Conservation (phyloP, 2,797 vertebrate species). For the Leptatherina wallacei region DNA sequence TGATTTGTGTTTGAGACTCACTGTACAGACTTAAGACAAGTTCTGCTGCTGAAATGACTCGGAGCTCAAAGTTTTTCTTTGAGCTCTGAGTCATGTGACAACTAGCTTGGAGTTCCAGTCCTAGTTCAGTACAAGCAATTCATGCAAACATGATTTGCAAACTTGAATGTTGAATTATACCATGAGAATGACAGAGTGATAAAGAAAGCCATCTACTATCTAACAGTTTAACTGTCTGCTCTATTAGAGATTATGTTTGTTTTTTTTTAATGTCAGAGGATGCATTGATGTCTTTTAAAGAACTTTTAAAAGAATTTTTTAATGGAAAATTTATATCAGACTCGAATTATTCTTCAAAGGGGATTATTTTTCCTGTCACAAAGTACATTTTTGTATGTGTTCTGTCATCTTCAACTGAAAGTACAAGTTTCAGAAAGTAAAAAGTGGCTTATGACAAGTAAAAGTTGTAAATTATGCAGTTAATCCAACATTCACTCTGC, state of each 20-base stretch:
- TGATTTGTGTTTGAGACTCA: background rate
- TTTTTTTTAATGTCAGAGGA: background rate
- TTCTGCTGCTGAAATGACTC: constrained; percentile 9
- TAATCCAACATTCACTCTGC: background rate
- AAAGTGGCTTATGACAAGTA: background rate
- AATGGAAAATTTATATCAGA: constrained; percentile 4
- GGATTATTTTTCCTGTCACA: background rate
- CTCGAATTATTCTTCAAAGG: background rate
- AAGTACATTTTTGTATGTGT: background rate
- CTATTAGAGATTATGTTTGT: background rate
- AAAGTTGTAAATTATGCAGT: background rate
- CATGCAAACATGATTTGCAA: background rate
- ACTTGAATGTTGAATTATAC: background rate
- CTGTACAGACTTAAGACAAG: constrained; percentile 11
- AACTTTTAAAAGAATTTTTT: constrained; percentile 1
- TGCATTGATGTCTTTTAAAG: constrained; percentile 3
- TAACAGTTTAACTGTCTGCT: background rate
- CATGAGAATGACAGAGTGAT: background rate
- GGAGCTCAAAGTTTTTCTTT: background rate
- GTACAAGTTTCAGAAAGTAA: background rate
- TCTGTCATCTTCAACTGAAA: background rate
- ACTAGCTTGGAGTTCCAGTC: constrained; percentile 1
- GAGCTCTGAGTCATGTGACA: constrained; percentile 6
- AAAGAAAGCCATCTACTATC: background rate
- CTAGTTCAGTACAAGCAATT: background rate